Conservation (phyloP, 2,113 vertebrate species). For the Hymenochirus boettgeri region DNA sequence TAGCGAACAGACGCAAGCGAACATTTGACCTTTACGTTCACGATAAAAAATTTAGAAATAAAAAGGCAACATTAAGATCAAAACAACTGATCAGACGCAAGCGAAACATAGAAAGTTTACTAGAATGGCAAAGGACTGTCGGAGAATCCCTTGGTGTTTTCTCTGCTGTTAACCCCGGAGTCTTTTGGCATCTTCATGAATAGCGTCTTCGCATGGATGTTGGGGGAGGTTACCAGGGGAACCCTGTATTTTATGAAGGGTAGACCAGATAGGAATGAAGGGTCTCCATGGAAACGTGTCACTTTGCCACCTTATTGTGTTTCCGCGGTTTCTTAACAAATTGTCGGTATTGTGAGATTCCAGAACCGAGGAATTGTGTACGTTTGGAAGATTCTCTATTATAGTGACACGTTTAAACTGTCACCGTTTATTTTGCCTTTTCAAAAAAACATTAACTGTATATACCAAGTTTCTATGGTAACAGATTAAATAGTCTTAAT, state of each 20-base stretch:
- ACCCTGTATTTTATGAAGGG: conserved; percentile 33
- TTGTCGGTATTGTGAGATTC: too few species aligned
- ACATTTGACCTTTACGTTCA: too few species aligned
- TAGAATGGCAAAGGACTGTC: too few species aligned
- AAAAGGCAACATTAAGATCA: too few species aligned
- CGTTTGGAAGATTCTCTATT: too few species aligned
- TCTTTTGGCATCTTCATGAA: neutral
- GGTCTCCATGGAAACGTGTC: conserved; percentile 36
- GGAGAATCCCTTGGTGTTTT: conserved; percentile 8
- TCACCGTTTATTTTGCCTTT: neutral
- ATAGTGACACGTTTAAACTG: neutral
- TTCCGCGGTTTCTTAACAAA: neutral
- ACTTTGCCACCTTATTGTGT: neutral
- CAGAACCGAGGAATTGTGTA: too few species aligned
- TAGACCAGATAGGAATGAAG: conserved; percentile 28
- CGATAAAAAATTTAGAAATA: too few species aligned
- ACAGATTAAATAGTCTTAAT: conserved; percentile 21
- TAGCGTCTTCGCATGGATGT: conserved; percentile 3
- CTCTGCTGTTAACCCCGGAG: conserved; percentile 1
- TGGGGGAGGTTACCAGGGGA: conserved; percentile 22
- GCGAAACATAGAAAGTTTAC: too few species aligned
- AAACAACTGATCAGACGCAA: too few species aligned
- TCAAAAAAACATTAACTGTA: too few species aligned
- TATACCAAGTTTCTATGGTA: conserved; percentile 32
- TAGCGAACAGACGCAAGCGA: too few species aligned